These are phyloP conservation scores for Hipposideros armiger DNA, from an alignment of 2,113 vertebrate genomes.

Conservation along the genomic window DNA sequence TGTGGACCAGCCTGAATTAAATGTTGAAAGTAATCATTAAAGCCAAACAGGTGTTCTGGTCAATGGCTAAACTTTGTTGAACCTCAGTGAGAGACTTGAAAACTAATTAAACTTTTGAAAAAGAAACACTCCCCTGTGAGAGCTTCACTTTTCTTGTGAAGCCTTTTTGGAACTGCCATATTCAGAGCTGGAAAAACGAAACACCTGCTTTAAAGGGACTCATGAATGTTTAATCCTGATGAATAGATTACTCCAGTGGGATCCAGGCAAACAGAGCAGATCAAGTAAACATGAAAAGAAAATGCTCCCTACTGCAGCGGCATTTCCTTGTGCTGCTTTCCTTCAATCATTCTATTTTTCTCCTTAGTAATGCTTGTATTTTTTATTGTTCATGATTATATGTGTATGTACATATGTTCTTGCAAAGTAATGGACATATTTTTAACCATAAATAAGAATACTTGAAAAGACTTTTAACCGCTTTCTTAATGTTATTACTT, in stretches of 20 bases:
- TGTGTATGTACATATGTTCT: background rate
- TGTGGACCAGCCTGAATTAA: background rate
- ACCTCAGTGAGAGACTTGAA: constrained; percentile 42
- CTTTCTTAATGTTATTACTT: background rate
- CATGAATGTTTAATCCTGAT: constrained; percentile 64
- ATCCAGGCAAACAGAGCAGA: constrained; percentile 22
- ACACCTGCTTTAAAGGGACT: constrained; percentile 54
- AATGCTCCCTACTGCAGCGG: background rate
- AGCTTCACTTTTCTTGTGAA: background rate
- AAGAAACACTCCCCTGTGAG: constrained; percentile 33
- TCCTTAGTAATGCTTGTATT: background rate
- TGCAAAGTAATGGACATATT: background rate
- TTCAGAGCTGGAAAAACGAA: constrained; percentile 20
- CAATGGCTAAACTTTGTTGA: constrained; percentile 35
- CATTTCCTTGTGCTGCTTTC: background rate
- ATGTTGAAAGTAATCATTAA: background rate
- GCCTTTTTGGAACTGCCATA: background rate
- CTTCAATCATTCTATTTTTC: background rate
- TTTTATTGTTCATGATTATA: background rate
- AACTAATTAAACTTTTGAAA: constrained; percentile 61
- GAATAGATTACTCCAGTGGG: constrained; percentile 40
- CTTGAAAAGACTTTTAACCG: background rate
- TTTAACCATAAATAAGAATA: background rate
- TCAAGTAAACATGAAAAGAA: constrained; percentile 53
- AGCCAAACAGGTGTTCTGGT: background rate